Base-by-base conservation (phyloP, 2,797 vertebrate species). In the Zenarchopterus dispar region DNA sequence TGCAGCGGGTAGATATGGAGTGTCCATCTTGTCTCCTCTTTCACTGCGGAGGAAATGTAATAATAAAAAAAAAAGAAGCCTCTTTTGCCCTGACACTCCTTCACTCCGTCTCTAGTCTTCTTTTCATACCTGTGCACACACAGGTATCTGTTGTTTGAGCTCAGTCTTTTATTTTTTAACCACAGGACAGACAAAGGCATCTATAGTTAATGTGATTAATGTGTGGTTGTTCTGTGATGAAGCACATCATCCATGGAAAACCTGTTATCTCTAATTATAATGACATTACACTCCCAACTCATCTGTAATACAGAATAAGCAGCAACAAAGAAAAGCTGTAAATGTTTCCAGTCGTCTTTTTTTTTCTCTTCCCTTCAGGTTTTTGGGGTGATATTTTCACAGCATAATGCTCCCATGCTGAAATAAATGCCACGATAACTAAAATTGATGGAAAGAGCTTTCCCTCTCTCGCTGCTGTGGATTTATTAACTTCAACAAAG, bases 1-100 rank as follows among this genome's bases (percentile, higher is more conserved):
- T 88, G 88, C 89, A 82, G 87, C 72, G 44, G 90, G 85, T 84
- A 93, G 93, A 94, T 93, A 94, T 90, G 91, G 91, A 93, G 92
- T 92, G 93, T 94, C 91, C 92, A 92, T 94, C 93, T 93, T 93
- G 92, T 91, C 91, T 93, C 90, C 88, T 91, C 89, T 91, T 92
- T 92, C 92, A 92, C 88, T 89, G 88, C 84, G 55, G 90, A 92
- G 91, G 92, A 92, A 88, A 93, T 92, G 88, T 91, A 93, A 93
- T 92, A 93, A 90, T 91, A 91, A 80, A 82, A 82, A 81, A 83
- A 67, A 80, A 82, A 81, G 82, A 65, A 80, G 82, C 87, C 82
- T 77, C 77, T 66, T 74, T 59, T 47, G 69, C 65, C 55, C 56
- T 42, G 63, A 77, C 69, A 71, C 74, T 78, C 69, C 66, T 66